These are phyloP conservation scores for Maccullochella peelii DNA, from an alignment of 2,113 vertebrate species.

Conservation along the genomic window DNA sequence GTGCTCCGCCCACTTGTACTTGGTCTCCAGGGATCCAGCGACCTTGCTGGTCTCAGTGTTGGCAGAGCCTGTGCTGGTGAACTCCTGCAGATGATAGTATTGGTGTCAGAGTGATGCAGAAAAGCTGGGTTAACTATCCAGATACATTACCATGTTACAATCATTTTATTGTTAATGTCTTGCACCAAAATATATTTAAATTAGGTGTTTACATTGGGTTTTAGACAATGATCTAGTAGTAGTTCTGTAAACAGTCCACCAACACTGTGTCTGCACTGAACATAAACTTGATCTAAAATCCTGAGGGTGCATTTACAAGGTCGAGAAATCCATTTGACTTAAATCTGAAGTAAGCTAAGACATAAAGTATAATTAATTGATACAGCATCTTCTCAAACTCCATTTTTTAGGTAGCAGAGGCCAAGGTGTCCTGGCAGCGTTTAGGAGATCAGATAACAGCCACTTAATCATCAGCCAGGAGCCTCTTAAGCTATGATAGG, in stretches of 20 bases:
- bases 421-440: neutral
- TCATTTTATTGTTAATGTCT: neutral
- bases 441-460: constrained; percentile 32
- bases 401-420: neutral
- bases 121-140: neutral
- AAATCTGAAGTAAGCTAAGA: neutral
- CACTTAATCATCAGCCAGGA: constrained; percentile 11
- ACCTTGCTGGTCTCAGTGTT: constrained; percentile 98
- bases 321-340: neutral
- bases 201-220: neutral
- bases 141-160: neutral
- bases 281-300: neutral
- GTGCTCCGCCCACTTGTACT: constrained; percentile 95
- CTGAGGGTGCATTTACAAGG: neutral
- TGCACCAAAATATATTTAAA: neutral
- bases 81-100: constrained; percentile 86
- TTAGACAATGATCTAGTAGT: neutral
- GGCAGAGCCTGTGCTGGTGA: constrained; percentile 95
- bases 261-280: neutral
- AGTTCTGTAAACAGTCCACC: neutral
- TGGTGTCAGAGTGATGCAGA: neutral
- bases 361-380: neutral
- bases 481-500: constrained; percentile 43
- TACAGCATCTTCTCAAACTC: neutral
- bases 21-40: constrained; percentile 95